A percentile compares a stretch with the other conserved stretches of the same genome.
phyloP scores from a whole-genome alignment of 2,113 vertebrate genomes.

The Gallinago jamesoni region DNA sequence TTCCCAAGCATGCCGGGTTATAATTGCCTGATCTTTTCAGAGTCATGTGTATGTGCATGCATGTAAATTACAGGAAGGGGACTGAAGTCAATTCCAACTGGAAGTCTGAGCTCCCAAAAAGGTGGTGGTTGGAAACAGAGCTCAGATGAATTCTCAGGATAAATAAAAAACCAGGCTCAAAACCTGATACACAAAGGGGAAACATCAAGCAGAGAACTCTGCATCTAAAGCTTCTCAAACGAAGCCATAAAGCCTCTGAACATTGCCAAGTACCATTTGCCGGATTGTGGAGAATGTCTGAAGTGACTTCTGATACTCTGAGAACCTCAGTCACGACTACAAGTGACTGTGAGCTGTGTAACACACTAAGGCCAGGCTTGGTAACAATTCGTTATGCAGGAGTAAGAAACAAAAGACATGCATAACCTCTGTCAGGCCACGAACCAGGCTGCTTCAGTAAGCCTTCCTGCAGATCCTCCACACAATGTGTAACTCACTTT shows the following conservation, averaged over 20 bases:
- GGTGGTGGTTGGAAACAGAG: neutral
- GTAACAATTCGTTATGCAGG: neutral
- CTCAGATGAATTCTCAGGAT: neutral
- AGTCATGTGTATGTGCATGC: neutral
- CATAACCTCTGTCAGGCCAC: neutral
- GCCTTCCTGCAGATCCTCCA: neutral
- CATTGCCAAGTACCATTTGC: neutral
- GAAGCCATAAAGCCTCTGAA: neutral
- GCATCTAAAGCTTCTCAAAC: neutral
- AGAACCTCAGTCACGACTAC: neutral
- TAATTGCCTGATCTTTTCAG: neutral
- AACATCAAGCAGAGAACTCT: neutral
- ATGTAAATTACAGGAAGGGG: neutral
- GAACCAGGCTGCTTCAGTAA: neutral
- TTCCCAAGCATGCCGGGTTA: neutral
- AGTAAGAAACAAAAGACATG: neutral
- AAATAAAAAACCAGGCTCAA: neutral
- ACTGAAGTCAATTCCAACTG: neutral
- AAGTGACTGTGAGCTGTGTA: neutral
- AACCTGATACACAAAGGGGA: neutral
- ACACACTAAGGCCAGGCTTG: neutral
- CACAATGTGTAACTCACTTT: neutral
- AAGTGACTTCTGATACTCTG: neutral
- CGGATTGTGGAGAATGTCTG: neutral
- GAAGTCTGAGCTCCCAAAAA: neutral